Percentiles rank a stretch among this genome's conserved stretches.
phyloP scores from a whole-genome alignment of 92 coral and sea anemone species.

The Porites rus region DNA sequence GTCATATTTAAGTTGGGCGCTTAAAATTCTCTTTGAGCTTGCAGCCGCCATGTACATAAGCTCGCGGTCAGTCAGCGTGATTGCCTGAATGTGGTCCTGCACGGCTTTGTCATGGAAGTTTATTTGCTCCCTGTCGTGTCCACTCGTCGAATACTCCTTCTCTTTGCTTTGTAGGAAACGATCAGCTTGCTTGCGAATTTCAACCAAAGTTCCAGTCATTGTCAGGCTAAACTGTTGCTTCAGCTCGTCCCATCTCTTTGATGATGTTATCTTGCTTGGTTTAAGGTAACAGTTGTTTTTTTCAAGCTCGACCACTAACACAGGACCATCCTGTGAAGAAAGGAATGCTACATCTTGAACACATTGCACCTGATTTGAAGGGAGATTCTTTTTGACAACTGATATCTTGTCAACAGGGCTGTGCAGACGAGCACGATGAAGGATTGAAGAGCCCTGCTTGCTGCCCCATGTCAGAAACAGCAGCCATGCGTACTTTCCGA shows the following conservation, averaged over 20 bases:
- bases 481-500: conserved; percentile 61
- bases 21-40: conserved; percentile 19
- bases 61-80: conserved; percentile 48
- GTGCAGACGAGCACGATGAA: conserved; percentile 49
- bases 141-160: conserved; percentile 4
- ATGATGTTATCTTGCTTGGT: not conserved
- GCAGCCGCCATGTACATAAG: conserved; percentile 49
- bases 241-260: not conserved
- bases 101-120: conserved; percentile 23
- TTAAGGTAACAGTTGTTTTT: not conserved
- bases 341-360: conserved; percentile 23
- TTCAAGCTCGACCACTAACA: conserved; percentile 5
- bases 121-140: conserved; percentile 8
- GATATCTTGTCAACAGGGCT: conserved; percentile 68
- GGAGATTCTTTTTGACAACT: conserved; percentile 49
- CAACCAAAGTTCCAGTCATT: conserved; percentile 22
- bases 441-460: no score
- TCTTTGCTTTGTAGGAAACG: conserved; percentile 9
- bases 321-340: conserved; percentile 57
- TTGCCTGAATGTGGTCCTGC: conserved; percentile 23
- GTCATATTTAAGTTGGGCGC: conserved; percentile 37
- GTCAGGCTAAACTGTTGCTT: no score
- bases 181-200: conserved; percentile 3
- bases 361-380: conserved; percentile 1
- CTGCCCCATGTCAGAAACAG: conserved; percentile 34